Percentiles rank a stretch among this genome's conserved stretches.
phyloP scores from a whole-genome alignment of 2,797 vertebrate species.

The Limosa lapponica region DNA sequence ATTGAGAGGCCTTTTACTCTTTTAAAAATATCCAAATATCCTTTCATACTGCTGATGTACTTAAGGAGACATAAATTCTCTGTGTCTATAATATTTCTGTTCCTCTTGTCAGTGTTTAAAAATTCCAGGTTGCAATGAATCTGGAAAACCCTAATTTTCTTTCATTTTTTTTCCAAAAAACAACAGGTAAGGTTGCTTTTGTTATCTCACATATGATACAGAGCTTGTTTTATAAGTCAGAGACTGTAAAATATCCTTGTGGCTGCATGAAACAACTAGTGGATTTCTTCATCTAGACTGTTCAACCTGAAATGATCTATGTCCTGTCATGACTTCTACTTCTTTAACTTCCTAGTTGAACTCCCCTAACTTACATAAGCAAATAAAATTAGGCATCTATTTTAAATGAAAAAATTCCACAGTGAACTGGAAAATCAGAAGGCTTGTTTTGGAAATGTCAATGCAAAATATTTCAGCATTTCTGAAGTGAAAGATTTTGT shows the following conservation, averaged over 20 bases:
- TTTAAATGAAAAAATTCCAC: background rate
- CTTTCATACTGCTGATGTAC: background rate
- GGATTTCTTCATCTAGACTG: background rate
- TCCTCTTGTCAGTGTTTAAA: background rate
- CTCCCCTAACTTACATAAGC: background rate
- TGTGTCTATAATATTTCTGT: background rate
- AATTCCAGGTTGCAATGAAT: background rate
- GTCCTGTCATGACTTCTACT: background rate
- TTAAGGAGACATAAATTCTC: background rate
- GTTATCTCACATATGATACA: background rate
- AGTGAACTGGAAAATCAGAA: background rate
- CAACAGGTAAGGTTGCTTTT: background rate
- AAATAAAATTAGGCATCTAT: background rate
- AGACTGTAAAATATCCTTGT: background rate
- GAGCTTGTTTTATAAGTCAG: background rate
- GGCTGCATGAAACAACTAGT: background rate
- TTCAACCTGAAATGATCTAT: background rate
- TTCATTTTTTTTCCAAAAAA: background rate
- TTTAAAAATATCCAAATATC: background rate
- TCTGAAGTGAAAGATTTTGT: background rate
- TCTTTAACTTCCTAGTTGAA: background rate
- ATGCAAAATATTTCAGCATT: background rate
- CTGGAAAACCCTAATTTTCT: background rate
- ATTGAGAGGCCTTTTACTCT: background rate
- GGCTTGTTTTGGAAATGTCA: background rate